Conservation (phyloP, 2,888 invertebrate species). For the Fabriciana adippe region DNA sequence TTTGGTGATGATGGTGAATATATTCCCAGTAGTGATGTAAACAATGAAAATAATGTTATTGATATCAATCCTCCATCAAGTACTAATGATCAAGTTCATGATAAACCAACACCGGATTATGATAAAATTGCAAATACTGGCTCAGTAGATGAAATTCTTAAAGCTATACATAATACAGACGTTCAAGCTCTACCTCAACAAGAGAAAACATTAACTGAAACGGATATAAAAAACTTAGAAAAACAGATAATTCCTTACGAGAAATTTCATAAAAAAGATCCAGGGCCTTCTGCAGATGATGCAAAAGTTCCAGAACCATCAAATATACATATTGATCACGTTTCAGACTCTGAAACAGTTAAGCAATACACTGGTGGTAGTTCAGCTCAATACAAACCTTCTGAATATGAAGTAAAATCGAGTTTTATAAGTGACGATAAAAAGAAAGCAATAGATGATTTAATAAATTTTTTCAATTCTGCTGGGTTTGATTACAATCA, state of each 20-base stretch:
- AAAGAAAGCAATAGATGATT: conserved; percentile 70
- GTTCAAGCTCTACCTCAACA: conserved; percentile 54
- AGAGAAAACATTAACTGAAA: conserved; percentile 56
- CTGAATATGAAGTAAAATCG: conserved; percentile 36
- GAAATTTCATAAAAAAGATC: conserved; percentile 40
- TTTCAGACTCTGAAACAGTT: conserved; percentile 45
- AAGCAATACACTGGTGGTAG: conserved; percentile 46
- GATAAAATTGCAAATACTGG: conserved; percentile 55
- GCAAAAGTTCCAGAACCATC: conserved; percentile 35
- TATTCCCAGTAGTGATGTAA: conserved; percentile 43
- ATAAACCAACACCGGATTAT: conserved; percentile 43
- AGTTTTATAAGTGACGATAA: conserved; percentile 58
- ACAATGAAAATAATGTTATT: conserved; percentile 48
- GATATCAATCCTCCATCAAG: conserved; percentile 33
- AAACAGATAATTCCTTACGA: conserved; percentile 67
- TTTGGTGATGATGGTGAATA: conserved; percentile 69
- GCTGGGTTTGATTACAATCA: conserved; percentile 51
- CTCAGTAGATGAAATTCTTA: conserved; percentile 60
- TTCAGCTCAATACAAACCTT: conserved; percentile 35
- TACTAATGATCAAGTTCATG: conserved; percentile 18
- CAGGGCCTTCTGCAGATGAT: conserved; percentile 28
- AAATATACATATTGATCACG: conserved; percentile 45
- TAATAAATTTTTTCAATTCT: conserved; percentile 69
- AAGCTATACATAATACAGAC: conserved; percentile 57
- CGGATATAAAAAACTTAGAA: conserved; percentile 64